Percentiles rank a stretch among this genome's conserved stretches.
These are phyloP conservation scores for Pao palembangensis DNA, from an alignment of 2,113 vertebrate genomes.

Conservation along the genomic window DNA sequence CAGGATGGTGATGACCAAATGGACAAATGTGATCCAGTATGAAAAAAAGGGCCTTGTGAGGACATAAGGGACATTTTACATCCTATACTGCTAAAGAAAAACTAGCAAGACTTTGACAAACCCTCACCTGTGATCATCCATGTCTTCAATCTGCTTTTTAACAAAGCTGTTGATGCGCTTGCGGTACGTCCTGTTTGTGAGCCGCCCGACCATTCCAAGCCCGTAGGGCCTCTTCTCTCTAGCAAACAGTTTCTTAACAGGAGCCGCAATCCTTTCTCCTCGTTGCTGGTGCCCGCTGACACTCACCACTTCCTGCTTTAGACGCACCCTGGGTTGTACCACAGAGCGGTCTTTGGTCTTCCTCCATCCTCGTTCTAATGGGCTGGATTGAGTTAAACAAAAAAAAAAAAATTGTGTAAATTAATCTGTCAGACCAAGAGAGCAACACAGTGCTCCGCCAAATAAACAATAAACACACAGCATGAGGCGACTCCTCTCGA, in stretches of 20 bases:
- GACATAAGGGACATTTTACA: neutral
- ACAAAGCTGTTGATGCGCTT: constrained; percentile 95
- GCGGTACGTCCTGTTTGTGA: constrained; percentile 94
- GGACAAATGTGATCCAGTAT: constrained; percentile 98
- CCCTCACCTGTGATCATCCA: constrained; percentile 91
- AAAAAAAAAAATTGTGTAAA: neutral
- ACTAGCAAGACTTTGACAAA: neutral
- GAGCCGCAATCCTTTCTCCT: constrained; percentile 86
- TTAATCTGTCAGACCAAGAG: neutral
- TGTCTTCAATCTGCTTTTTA: constrained; percentile 94
- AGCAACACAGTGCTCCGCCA: neutral
- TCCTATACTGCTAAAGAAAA: neutral
- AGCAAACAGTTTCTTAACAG: constrained; percentile 91
- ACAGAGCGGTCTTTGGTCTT: constrained; percentile 83
- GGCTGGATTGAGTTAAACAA: constrained; percentile 65
- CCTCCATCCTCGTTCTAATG: constrained; percentile 91
- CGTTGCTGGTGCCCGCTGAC: constrained; percentile 74
- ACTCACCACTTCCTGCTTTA: constrained; percentile 92
- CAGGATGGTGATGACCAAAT: constrained; percentile 91
- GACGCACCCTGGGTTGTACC: constrained; percentile 84
- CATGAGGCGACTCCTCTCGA: constrained; percentile 91
- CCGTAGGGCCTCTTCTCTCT: constrained; percentile 92
- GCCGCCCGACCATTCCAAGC: constrained; percentile 91
- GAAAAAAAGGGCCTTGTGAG: constrained; percentile 91
- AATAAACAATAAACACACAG: constrained; percentile 78